Base-by-base conservation (phyloP, 64 coral and sea anemone species). In the Pocillopora verrucosa region DNA sequence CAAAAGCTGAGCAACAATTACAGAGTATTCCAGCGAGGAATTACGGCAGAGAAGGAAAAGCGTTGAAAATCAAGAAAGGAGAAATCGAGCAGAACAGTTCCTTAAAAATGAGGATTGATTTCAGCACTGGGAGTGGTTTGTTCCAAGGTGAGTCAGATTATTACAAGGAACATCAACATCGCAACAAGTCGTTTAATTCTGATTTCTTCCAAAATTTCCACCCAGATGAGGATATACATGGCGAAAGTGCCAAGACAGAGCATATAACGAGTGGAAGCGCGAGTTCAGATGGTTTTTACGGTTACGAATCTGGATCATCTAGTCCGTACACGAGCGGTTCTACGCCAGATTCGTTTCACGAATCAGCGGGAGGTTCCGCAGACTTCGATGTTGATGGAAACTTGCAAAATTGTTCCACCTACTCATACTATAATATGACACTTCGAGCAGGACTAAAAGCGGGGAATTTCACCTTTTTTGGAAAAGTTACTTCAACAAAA, bases 391-490 rank as follows among this genome's bases (percentile, higher is more conserved):
- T 14, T 17, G 26, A 61, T 13, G 35, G 13, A 16, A 38, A 17
- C 35, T 56, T 20, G 12, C 36, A 13, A 56, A 72, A 84, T 19
- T 84, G 82, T 70, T 60, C 70, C 36, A 61, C 12, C 24, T 16
- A 76, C 16, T 73, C 59, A 14, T 91, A 72, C 13, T 61, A 87
- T 30, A 78, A 92, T 76, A 80, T 87, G 0, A 90, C 88, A 24
- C 41, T 89, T 15, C 74, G 59, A 34, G 93, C 62, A 51, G 93
- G 93, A 13, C 61, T 78, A 13, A 63, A 74, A 57, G 75, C 72
- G 19, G 93, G 88, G 13, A 80, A 90, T 86, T 89, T 90, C 51
- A 80, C 56, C 13, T 89, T 87, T 25, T 58, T 37, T 34, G 93
- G 93, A 1, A 63, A 17, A 79, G 88, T 87, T 36, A 76, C 63